phyloP scores from a whole-genome alignment of 2,113 vertebrate species.

The Ovis canadensis region DNA sequence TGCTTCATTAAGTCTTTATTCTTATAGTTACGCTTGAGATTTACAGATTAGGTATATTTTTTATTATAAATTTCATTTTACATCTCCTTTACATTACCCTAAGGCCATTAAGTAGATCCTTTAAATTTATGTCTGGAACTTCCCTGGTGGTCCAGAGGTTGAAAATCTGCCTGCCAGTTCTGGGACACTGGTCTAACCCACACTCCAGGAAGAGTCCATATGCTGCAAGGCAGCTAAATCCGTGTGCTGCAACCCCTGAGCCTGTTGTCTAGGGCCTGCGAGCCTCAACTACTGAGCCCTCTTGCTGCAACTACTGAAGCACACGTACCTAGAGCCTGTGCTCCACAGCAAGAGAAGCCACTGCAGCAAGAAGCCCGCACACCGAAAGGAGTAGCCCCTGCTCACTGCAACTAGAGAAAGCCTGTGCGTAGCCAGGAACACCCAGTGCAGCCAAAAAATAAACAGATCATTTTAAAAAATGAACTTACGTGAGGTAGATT shows the following conservation, averaged over 20 bases:
- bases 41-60: neutral
- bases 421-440: neutral
- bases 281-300: neutral
- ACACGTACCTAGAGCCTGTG: neutral
- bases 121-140: neutral
- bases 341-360: neutral
- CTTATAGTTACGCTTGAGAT: neutral
- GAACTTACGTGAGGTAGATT: neutral
- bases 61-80: neutral
- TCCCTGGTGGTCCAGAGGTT: neutral
- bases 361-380: neutral
- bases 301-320: neutral
- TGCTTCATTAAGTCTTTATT: neutral
- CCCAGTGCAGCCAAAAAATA: neutral
- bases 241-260: neutral
- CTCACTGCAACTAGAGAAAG: neutral
- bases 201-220: neutral
- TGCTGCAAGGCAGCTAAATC: neutral
- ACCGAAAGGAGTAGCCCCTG: neutral
- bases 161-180: neutral
- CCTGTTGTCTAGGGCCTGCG: neutral
- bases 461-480: neutral
- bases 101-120: neutral
- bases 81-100: neutral
- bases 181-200: neutral